Percentiles rank a stretch among this genome's conserved stretches.
phyloP scores from a whole-genome alignment of 64 coral and sea anemone genomes.

The Porites lutea region DNA sequence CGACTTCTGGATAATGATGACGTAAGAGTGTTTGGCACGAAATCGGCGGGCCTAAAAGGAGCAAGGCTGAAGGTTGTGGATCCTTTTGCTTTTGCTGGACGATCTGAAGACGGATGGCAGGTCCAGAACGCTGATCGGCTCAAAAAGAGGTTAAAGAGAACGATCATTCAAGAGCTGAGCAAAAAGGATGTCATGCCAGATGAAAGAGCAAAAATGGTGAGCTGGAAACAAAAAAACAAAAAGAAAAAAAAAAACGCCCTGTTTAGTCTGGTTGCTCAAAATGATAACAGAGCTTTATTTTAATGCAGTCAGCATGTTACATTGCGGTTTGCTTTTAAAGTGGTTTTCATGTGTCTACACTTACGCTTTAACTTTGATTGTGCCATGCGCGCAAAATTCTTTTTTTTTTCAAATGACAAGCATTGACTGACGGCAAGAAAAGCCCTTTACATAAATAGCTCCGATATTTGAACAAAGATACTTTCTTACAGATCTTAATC shows the following conservation, averaged over 20 bases:
- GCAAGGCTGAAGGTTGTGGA: constrained; percentile 8
- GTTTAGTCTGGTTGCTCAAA: too few species aligned
- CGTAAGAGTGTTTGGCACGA: constrained; percentile 11
- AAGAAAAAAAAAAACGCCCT: neutral
- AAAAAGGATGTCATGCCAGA: constrained; percentile 72
- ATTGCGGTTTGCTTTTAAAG: too few species aligned
- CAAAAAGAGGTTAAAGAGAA: constrained; percentile 38
- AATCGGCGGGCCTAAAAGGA: neutral
- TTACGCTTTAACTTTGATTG: too few species aligned
- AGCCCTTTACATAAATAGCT: too few species aligned
- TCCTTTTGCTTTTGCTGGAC: neutral
- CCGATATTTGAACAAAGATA: too few species aligned
- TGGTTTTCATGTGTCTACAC: too few species aligned
- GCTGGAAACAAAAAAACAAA: neutral
- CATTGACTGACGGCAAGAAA: too few species aligned
- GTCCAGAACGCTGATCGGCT: constrained; percentile 36
- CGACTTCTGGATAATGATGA: constrained; percentile 76
- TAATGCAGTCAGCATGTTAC: too few species aligned
- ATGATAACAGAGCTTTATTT: too few species aligned
- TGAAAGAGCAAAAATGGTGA: constrained; percentile 41
- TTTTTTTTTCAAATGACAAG: too few species aligned
- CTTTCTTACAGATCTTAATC: too few species aligned
- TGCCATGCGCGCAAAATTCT: too few species aligned
- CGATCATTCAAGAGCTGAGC: constrained; percentile 61
- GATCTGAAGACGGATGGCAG: neutral